Base-by-base conservation (phyloP, 2,113 vertebrate genomes). In the Sturnus vulgaris region DNA sequence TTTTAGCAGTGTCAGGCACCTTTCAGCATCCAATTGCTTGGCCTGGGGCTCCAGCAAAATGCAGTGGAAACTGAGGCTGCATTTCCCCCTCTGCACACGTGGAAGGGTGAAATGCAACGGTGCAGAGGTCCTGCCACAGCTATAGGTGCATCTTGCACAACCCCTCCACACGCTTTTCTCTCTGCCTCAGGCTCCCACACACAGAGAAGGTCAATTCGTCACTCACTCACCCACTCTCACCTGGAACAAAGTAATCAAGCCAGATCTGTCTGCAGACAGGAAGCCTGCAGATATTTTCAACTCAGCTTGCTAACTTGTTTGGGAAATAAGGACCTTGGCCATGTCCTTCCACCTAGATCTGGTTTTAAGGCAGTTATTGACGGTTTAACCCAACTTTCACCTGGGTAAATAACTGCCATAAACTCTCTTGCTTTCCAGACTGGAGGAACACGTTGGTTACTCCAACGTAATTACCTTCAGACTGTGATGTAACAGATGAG, bases 21-120 rank as follows among this genome's bases (percentile, higher is more conserved):
- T 18, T 13, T 12, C 30, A 23, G 44, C 61, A 63, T 59, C 65
- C 4, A 0, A 16, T 28, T 47, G 23, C 73, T 47, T 33, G 16
- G 49, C 53, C 39, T 37, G n/a, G 7, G 46, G 66, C 57, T 40
- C 70, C 59, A 33, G 57, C 55, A 63, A 82, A 68, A 60, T 39
- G 27, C 72, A 68, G 53, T 8, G 19, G 47, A 55, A 82, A 28
- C 9, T 33, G 57, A 44, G 6, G 61, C 70, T 72, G 53, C n/a
- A 3, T 33, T 85, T 89, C 25, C n/a, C n/a, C 57, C 24, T 85
- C n/a, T 3, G 0, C 77, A 17, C 1, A 0, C 0, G 9, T 22
- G 78, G 52, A 60, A 86, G n/a, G n/a, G 35, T 15, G n/a, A 82
- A 57, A 40, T 3, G 15, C 6, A 3, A 27, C 0, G 0, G 13